A percentile compares a stretch with the other conserved stretches of the same genome.
These are phyloP conservation scores for Zaprionus ghesquierei DNA, from an alignment of 1,140 invertebrate species.

Conservation along the genomic window DNA sequence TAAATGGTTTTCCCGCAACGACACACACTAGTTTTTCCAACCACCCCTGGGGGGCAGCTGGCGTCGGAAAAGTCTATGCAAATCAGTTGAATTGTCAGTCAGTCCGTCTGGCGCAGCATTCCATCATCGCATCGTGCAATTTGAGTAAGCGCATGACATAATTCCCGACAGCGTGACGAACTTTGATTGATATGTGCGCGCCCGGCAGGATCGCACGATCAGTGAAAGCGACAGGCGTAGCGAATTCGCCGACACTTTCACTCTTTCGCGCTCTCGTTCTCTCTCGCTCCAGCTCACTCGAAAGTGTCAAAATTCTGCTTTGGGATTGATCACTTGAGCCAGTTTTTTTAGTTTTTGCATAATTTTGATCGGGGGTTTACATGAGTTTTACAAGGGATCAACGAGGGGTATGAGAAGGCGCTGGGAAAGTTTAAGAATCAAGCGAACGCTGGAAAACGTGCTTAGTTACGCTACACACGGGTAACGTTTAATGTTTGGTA, in stretches of 20 bases:
- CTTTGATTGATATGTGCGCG: slow-evolving; percentile 79
- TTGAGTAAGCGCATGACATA: slow-evolving; percentile 82
- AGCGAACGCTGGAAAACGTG: not conserved
- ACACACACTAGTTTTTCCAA: slow-evolving; percentile 49
- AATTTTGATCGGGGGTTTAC: slow-evolving; percentile 65
- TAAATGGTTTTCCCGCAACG: slow-evolving; percentile 16
- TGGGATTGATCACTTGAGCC: slow-evolving; percentile 70
- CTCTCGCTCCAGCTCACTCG: slow-evolving; percentile 28
- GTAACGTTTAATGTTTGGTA: not conserved
- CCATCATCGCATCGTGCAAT: slow-evolving; percentile 64
- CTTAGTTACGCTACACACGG: not conserved
- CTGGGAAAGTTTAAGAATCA: slow-evolving; percentile 38
- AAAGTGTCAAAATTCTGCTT: slow-evolving; percentile 58
- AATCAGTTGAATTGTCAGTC: slow-evolving; percentile 49
- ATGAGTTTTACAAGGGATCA: slow-evolving; percentile 63
- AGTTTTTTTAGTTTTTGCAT: slow-evolving; percentile 56
- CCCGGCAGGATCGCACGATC: slow-evolving; percentile 40
- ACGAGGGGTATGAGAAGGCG: slow-evolving; percentile 11
- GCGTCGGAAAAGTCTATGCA: slow-evolving; percentile 60
- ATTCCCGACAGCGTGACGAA: slow-evolving; percentile 81
- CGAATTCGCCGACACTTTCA: slow-evolving; percentile 52
- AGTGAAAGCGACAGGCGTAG: slow-evolving; percentile 58
- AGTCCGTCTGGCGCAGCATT: slow-evolving; percentile 15
- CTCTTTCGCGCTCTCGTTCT: slow-evolving; percentile 17
- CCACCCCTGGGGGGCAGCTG: slow-evolving; percentile 51